A percentile compares a stretch with the other conserved stretches of the same genome.
These are phyloP conservation scores for Caenorhabditis macrosperma DNA, from an alignment of 2,888 invertebrate genomes.

Conservation along the genomic window DNA sequence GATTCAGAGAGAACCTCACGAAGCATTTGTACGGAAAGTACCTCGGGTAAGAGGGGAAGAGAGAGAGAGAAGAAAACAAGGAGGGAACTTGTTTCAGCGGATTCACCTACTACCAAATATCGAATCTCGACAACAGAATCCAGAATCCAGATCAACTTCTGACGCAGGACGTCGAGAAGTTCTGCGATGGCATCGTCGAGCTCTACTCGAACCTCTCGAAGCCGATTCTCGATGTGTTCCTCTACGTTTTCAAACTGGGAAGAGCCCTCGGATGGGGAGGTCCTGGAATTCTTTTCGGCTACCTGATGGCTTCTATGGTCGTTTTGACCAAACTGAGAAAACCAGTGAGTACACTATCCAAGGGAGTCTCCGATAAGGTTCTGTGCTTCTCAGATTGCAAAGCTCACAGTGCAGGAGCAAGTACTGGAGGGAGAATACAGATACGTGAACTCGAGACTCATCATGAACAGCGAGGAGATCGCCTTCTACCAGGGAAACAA, in stretches of 20 bases:
- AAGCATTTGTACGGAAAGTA: constrained; percentile 92
- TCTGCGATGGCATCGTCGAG: constrained; percentile 95
- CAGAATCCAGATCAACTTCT: constrained; percentile 97
- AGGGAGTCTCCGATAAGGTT: neutral
- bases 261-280: constrained; percentile 90
- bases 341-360: constrained; percentile 61
- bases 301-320: constrained; percentile 90
- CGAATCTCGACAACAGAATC: constrained; percentile 93
- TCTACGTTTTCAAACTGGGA: constrained; percentile 92
- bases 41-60: constrained; percentile 89
- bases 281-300: constrained; percentile 90
- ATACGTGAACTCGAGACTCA: constrained; percentile 94
- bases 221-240: constrained; percentile 92
- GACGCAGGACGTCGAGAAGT: constrained; percentile 97
- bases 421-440: constrained; percentile 97
- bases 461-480: constrained; percentile 96
- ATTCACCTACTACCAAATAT: constrained; percentile 89
- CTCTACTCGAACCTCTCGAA: constrained; percentile 97
- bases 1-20: constrained; percentile 91
- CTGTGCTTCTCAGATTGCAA: constrained; percentile 82
- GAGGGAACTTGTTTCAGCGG: constrained; percentile 64
- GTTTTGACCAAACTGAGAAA: constrained; percentile 85
- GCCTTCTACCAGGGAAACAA: constrained; percentile 83
- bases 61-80: neutral
- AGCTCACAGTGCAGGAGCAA: constrained; percentile 94